Conservation (phyloP, 2,797 vertebrate species). For the Liasis olivaceus region DNA sequence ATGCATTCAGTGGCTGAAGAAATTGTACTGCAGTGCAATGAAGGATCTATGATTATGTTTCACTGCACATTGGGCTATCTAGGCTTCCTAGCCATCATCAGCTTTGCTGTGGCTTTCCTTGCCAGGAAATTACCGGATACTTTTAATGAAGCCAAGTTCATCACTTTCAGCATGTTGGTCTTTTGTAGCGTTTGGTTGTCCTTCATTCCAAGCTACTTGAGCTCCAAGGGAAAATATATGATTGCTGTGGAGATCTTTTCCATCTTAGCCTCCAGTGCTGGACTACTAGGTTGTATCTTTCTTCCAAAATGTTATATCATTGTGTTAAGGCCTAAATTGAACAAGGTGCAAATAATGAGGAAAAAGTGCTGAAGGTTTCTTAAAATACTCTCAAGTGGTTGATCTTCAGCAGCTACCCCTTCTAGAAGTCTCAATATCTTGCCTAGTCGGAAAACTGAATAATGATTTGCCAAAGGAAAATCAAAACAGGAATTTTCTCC, state of each 20-base stretch:
- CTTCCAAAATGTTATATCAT: conserved; percentile 1
- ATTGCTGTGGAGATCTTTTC: conserved; percentile 1
- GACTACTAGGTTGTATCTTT: background rate
- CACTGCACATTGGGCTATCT: background rate
- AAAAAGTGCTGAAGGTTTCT: background rate
- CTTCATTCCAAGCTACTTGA: background rate
- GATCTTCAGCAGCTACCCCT: background rate
- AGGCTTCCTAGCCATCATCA: background rate
- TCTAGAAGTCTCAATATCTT: background rate
- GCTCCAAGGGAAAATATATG: background rate
- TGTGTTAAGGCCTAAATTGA: background rate
- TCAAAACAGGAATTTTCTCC: background rate
- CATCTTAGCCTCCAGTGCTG: background rate
- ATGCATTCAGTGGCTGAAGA: background rate
- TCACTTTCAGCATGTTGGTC: background rate
- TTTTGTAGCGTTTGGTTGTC: background rate
- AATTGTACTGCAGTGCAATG: background rate
- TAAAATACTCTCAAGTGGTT: background rate
- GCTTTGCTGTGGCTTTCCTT: background rate
- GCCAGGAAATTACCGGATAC: background rate
- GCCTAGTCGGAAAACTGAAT: background rate
- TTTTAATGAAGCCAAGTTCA: conserved; percentile 6
- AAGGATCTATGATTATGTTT: background rate
- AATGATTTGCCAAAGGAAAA: background rate
- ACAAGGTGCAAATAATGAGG: background rate